phyloP scores from a whole-genome alignment of 2,888 invertebrate species.

The Aproaerema taeniolella region DNA sequence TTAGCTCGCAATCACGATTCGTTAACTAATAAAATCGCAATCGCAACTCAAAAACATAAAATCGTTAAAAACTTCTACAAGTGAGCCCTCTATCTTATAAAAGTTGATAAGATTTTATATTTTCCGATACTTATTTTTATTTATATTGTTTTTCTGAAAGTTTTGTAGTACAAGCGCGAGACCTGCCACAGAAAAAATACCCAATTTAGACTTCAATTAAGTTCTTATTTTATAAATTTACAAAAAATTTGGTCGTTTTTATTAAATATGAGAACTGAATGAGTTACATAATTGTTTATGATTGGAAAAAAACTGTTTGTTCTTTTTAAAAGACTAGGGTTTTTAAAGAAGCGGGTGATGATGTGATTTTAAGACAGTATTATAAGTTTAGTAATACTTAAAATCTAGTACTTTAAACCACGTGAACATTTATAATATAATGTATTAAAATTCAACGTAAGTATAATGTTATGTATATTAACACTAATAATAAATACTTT shows the following conservation, averaged over 20 bases:
- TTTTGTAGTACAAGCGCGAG: not conserved
- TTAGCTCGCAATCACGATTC: conserved; percentile 3
- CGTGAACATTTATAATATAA: conserved; percentile 39
- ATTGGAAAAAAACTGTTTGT: conserved; percentile 37
- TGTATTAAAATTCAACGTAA: conserved; percentile 29
- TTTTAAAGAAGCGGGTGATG: too few species aligned
- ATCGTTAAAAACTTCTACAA: conserved; percentile 41
- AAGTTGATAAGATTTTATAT: conserved; percentile 47
- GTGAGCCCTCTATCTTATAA: conserved; percentile 56
- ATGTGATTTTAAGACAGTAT: too few species aligned
- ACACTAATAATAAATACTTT: conserved; percentile 46
- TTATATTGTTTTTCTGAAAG: conserved; percentile 17
- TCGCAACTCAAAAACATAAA: conserved; percentile 42
- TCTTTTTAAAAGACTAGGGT: conserved; percentile 38
- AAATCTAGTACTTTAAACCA: conserved; percentile 26
- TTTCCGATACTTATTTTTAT: conserved; percentile 20
- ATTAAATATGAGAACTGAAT: conserved; percentile 38
- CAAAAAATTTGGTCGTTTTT: conserved; percentile 57
- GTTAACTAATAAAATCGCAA: conserved; percentile 20
- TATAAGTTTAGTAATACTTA: conserved; percentile 32
- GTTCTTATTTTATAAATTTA: conserved; percentile 51
- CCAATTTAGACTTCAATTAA: conserved; percentile 31
- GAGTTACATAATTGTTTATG: conserved; percentile 32
- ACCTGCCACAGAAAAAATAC: not conserved
- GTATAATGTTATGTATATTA: conserved; percentile 34